These are phyloP conservation scores for Tenebrio molitor DNA, from an alignment of 1,140 invertebrate genomes.

Conservation along the genomic window DNA sequence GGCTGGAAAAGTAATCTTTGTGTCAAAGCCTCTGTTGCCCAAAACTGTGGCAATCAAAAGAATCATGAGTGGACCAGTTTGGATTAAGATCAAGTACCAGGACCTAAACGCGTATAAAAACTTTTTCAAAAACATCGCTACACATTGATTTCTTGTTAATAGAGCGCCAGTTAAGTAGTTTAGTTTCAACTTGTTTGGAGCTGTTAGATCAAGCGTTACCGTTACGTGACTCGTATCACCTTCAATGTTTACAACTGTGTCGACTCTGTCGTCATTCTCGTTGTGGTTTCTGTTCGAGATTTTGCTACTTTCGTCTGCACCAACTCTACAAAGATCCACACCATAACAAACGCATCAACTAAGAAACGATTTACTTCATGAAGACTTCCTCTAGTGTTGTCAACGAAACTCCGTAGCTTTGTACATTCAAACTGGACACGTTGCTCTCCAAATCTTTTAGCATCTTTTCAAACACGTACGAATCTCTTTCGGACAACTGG, in stretches of 20 bases:
- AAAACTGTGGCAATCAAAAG: conserved; percentile 28
- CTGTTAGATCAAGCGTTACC: too few relatives aligned
- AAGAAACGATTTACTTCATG: conserved; percentile 77
- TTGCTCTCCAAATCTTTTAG: conserved; percentile 78
- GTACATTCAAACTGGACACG: conserved; percentile 75
- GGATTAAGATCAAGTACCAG: conserved; percentile 48
- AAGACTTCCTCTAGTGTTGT: conserved; percentile 94
- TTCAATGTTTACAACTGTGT: too few relatives aligned
- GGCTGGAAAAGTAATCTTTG: conserved; percentile 18
- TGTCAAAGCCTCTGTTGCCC: not conserved
- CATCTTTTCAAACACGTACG: conserved; percentile 72
- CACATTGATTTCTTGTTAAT: too few relatives aligned
- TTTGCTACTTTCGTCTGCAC: conserved; percentile 61
- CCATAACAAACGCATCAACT: not conserved
- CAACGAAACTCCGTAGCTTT: conserved; percentile 76
- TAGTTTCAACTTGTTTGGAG: too few relatives aligned
- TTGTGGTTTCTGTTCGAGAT: too few relatives aligned
- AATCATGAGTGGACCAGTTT: conserved; percentile 41
- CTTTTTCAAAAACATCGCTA: conserved; percentile 52
- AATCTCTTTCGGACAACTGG: conserved; percentile 53
- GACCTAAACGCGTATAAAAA: conserved; percentile 42
- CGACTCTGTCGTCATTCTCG: too few relatives aligned
- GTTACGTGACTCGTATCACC: too few relatives aligned
- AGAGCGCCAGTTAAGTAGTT: conserved; percentile 5
- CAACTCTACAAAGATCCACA: conserved; percentile 63